Base-by-base conservation (phyloP, 2,113 vertebrate species). In the Opisthocomus hoazin region DNA sequence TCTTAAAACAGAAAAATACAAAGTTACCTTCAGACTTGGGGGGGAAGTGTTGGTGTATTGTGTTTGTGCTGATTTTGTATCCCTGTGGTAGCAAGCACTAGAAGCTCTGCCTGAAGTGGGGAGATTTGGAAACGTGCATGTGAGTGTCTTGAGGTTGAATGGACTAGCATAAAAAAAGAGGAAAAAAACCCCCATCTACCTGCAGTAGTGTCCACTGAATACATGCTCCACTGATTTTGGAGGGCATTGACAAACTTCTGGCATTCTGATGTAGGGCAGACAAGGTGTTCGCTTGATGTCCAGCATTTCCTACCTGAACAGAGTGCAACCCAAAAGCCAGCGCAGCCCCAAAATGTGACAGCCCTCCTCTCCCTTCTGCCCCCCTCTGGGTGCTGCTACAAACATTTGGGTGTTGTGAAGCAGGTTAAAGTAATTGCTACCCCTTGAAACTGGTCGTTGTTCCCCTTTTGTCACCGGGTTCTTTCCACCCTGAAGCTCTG, bases 381-480 rank as follows among this genome's bases (percentile, higher is more conserved):
- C 36, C 30, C 13, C 61, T 22, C 16, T 1, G 3, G 24, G 16
- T 74, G 12, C 61, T 61, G 51, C 56, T 51, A 2, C 29, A 30
- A 46, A 46, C 41, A 37, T 46, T 63, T 11, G 27, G 27, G 30
- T 0, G 0, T n/a, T 43, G 23, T 16, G 53, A 37, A 32, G 23
- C 5, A 32, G 5, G 20, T 56, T 26, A 10, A 63, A 76, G 21
- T 20, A 53, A 24, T 22, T 43, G 20, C 23, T 66, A 20, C 56
- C 5, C 9, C 53, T 45, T 56, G 50, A 45, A 50, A 17, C 15
- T 37, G 46, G 34, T 17, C 2, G 7, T n/a, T 65, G 24, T 21
- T 79, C 74, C 65, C 13, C 16, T 56, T 45, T 43, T 37, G 45
- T 46, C 34, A 9, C 10, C 23, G 89, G 11, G 10, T 50, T 83